Percentiles rank a stretch among this genome's conserved stretches.
Conservation (phyloP, 2,888 invertebrate species). For the Drosophila subquinaria region DNA sequence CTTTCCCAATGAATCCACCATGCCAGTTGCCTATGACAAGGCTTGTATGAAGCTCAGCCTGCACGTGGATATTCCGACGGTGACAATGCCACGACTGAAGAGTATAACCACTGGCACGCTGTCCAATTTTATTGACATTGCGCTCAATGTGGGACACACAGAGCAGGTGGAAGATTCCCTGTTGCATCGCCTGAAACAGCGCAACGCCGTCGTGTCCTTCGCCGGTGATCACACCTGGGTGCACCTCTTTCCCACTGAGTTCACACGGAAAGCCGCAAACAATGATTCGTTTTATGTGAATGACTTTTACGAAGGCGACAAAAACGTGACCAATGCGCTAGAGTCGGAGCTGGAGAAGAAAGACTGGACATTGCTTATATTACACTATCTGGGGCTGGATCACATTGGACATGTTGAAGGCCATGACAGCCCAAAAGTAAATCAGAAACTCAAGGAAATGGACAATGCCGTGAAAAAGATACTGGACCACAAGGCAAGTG, state of each 20-base stretch:
- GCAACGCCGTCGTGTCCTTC: conserved; percentile 90
- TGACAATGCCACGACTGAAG: conserved; percentile 98
- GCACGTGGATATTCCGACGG: conserved; percentile 94
- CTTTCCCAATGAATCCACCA: conserved; percentile 87
- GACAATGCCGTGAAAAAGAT: conserved; percentile 92
- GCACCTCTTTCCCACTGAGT: conserved; percentile 92
- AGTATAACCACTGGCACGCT: conserved; percentile 92
- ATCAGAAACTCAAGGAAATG: conserved; percentile 95
- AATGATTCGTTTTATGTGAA: conserved; percentile 95
- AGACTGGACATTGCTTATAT: conserved; percentile 95
- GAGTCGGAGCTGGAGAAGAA: conserved; percentile 78
- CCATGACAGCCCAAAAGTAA: conserved; percentile 91
- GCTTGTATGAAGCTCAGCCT: conserved; percentile 89
- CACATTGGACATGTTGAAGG: conserved; percentile 98
- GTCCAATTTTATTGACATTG: conserved; percentile 96
- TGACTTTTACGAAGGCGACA: conserved; percentile 91
- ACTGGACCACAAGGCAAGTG: conserved; percentile 78
- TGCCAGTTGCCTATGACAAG: conserved; percentile 88
- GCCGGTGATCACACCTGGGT: conserved; percentile 99
- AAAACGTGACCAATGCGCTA: conserved; percentile 79
- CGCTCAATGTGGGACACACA: conserved; percentile 94
- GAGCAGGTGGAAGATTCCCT: conserved; percentile 92
- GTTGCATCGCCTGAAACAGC: conserved; percentile 88
- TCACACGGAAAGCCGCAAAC: conserved; percentile 90
- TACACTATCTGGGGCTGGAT: conserved; percentile 98